phyloP scores from a whole-genome alignment of 2,888 invertebrate species.

The Mechanitis mazaeus region DNA sequence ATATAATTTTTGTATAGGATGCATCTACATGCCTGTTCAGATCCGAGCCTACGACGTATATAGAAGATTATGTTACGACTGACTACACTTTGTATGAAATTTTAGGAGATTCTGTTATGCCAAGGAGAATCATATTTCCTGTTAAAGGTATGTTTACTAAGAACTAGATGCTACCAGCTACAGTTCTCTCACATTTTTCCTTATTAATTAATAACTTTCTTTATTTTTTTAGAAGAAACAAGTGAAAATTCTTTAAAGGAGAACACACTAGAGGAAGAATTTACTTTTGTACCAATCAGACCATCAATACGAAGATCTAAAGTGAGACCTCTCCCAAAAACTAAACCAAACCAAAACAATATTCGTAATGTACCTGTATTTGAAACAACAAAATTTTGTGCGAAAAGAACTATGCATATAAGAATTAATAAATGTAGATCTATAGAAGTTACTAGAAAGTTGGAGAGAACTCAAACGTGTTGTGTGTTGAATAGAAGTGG shows the following conservation, averaged over 20 bases:
- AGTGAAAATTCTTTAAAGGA: constrained; percentile 38
- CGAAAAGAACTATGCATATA: constrained; percentile 44
- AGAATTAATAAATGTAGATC: constrained; percentile 57
- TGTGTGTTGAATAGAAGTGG: constrained; percentile 33
- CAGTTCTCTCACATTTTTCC: not conserved
- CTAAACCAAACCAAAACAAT: constrained; percentile 34
- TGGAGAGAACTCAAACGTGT: constrained; percentile 32
- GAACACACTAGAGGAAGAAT: constrained; percentile 50
- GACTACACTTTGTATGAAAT: constrained; percentile 69
- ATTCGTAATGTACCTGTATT: constrained; percentile 51
- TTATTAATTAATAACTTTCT: too few relatives aligned
- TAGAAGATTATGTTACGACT: constrained; percentile 65
- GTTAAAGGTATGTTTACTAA: constrained; percentile 41
- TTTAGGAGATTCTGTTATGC: constrained; percentile 65
- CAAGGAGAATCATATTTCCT: constrained; percentile 58
- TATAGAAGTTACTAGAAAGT: constrained; percentile 33
- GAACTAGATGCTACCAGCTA: not conserved
- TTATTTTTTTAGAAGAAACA: constrained; percentile 41
- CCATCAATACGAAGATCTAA: constrained; percentile 47
- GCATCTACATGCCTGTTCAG: constrained; percentile 57
- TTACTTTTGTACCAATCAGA: constrained; percentile 43
- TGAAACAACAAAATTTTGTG: constrained; percentile 48
- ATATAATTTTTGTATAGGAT: constrained; percentile 42
- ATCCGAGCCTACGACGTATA: constrained; percentile 62
- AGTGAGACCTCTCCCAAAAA: constrained; percentile 42